phyloP scores from a whole-genome alignment of 2,113 vertebrate genomes.

The Arvicanthis niloticus region DNA sequence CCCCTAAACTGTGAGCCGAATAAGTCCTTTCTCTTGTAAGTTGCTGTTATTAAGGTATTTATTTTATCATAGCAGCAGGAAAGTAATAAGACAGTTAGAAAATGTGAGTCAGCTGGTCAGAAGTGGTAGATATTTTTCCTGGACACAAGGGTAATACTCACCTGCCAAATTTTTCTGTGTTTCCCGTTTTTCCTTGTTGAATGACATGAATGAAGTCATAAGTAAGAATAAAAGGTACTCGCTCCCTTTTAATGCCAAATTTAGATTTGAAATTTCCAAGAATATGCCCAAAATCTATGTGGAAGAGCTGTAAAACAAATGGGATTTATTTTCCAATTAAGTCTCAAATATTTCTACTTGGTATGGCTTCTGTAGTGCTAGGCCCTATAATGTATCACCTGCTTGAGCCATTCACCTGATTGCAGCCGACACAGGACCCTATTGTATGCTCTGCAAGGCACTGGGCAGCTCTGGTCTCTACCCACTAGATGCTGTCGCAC shows the following conservation, averaged over 20 bases:
- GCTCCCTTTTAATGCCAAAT: constrained; percentile 99
- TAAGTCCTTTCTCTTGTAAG: background rate
- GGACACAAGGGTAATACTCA: constrained; percentile 82
- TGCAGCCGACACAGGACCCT: background rate
- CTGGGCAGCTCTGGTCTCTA: no score
- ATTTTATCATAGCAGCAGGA: no score
- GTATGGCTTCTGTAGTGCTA: background rate
- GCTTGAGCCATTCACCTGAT: background rate
- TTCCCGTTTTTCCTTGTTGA: constrained; percentile 98
- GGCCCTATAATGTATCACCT: background rate
- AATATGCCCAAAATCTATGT: constrained; percentile 99
- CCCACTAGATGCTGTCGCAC: background rate
- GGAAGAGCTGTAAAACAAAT: constrained; percentile 93
- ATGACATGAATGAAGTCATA: constrained; percentile 99
- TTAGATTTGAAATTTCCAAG: constrained; percentile 99
- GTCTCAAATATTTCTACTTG: background rate
- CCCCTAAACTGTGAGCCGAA: background rate
- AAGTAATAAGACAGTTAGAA: background rate
- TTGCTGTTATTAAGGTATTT: background rate
- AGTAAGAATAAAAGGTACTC: constrained; percentile 99
- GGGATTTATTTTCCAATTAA: background rate
- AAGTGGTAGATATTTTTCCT: background rate
- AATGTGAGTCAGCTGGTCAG: constrained; percentile 25
- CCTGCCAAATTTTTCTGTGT: constrained; percentile 98
- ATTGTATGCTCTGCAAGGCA: background rate